Evolutionary conservation across 2,797 vertebrate genomes (phyloP).

Genomic region (Scolopax rusticola): DNA sequence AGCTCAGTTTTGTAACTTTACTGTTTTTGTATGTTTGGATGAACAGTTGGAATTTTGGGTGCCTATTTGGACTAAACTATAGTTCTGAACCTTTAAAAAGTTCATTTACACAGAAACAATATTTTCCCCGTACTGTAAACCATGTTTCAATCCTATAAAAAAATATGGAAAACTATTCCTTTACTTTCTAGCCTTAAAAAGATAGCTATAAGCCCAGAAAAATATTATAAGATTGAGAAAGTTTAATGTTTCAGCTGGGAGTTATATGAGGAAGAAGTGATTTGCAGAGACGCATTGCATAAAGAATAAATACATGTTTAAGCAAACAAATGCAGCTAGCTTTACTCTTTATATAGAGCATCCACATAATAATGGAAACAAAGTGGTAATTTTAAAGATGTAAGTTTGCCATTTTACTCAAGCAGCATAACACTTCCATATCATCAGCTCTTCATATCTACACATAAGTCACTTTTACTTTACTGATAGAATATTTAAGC

Average conservation of each 20-base stretch:
- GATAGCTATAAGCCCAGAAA: neutral
- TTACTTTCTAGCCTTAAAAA: neutral
- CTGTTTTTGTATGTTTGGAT: neutral
- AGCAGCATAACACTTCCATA: neutral
- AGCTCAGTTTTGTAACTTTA: neutral
- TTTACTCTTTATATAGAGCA: neutral
- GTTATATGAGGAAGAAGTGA: neutral
- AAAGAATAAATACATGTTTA: neutral
- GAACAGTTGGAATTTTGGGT: neutral
- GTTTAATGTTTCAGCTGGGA: neutral
- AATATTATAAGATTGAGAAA: neutral
- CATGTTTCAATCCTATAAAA: neutral
- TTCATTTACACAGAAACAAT: neutral
- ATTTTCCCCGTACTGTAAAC: neutral
- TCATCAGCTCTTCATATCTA: neutral
- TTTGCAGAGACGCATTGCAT: neutral
- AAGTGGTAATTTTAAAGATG: neutral
- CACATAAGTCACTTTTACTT: neutral
- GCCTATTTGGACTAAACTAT: neutral
- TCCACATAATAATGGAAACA: neutral
- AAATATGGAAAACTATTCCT: neutral
- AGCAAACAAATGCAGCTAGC: neutral
- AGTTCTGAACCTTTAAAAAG: neutral
- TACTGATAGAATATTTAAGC: neutral
- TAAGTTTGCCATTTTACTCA: neutral